Conservation (phyloP, 2,888 invertebrate species). For the Aquatica leii region DNA sequence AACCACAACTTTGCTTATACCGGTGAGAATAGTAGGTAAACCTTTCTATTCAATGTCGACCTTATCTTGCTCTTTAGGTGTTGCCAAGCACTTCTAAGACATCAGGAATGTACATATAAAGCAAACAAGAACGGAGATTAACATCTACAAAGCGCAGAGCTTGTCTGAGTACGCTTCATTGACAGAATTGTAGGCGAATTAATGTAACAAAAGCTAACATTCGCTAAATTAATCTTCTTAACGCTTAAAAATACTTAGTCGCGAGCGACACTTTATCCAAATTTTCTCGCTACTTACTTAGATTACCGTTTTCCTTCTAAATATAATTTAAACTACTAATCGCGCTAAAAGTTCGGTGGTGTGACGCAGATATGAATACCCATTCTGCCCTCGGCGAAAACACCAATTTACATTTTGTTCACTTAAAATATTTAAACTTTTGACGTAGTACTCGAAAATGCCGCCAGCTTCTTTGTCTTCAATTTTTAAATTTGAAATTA, state of each 20-base stretch:
- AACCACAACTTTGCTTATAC: constrained; percentile 15
- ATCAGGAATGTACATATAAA: constrained; percentile 48
- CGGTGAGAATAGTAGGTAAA: constrained; percentile 21
- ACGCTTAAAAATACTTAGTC: constrained; percentile 2
- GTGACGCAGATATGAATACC: background rate
- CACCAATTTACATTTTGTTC: constrained; percentile 6
- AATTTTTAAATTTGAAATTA: too few species aligned
- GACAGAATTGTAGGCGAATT: constrained; percentile 37
- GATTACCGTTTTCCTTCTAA: background rate
- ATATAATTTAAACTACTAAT: background rate
- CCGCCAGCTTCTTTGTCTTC: too few species aligned
- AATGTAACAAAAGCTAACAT: constrained; percentile 34
- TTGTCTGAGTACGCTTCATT: constrained; percentile 36
- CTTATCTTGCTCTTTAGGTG: constrained; percentile 50
- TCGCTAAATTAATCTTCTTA: constrained; percentile 27
- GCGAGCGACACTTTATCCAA: background rate
- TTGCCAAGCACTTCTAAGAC: constrained; percentile 50
- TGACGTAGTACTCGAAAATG: too few species aligned
- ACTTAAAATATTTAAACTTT: background rate
- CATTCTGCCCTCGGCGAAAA: background rate
- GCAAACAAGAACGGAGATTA: constrained; percentile 41
- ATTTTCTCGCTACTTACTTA: background rate
- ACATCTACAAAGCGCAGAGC: constrained; percentile 43
- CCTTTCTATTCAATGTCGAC: constrained; percentile 44
- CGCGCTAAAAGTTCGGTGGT: background rate